Evolutionary conservation across 64 coral and sea anemone species (phyloP).

Genomic region (Acropora yongei): DNA sequence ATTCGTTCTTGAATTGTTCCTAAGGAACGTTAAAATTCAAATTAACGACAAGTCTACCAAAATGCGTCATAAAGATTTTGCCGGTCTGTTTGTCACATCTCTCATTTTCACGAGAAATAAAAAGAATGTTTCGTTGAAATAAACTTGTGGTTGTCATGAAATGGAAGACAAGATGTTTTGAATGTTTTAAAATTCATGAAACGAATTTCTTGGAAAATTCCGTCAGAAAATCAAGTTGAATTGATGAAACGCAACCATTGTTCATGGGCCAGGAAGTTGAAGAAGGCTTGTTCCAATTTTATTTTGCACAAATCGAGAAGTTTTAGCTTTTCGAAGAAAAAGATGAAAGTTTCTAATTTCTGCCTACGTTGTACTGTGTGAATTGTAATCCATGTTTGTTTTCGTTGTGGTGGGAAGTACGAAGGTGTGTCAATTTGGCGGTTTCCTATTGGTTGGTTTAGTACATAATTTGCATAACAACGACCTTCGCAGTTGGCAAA

Average conservation of each 20-base stretch:
- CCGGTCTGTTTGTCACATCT: not conserved
- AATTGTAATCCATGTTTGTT: not conserved
- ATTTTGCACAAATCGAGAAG: not conserved
- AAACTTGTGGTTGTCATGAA: not conserved
- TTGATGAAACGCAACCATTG: too few relatives aligned
- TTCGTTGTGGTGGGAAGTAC: not conserved
- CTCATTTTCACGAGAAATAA: not conserved
- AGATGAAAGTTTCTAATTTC: not conserved
- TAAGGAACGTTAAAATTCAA: constrained; percentile 10
- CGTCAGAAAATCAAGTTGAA: too few relatives aligned
- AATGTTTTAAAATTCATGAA: too few relatives aligned
- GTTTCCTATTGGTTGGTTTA: constrained; percentile 57
- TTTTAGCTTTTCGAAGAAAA: not conserved
- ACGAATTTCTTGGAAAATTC: too few relatives aligned
- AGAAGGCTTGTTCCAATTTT: not conserved
- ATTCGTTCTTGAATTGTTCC: not conserved
- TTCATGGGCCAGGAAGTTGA: not conserved
- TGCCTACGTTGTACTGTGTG: not conserved
- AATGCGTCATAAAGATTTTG: not conserved
- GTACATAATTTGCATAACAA: constrained; percentile 14
- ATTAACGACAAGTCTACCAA: not conserved
- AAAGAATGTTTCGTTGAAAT: not conserved
- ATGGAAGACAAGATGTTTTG: too few relatives aligned
- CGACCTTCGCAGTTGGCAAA: not conserved
- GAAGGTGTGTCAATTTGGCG: constrained; percentile 74